A percentile compares a stretch with the other conserved stretches of the same genome.
These are phyloP conservation scores for Ctenochaetus hawaiiensis DNA, from an alignment of 2,797 vertebrate genomes.

Conservation along the genomic window DNA sequence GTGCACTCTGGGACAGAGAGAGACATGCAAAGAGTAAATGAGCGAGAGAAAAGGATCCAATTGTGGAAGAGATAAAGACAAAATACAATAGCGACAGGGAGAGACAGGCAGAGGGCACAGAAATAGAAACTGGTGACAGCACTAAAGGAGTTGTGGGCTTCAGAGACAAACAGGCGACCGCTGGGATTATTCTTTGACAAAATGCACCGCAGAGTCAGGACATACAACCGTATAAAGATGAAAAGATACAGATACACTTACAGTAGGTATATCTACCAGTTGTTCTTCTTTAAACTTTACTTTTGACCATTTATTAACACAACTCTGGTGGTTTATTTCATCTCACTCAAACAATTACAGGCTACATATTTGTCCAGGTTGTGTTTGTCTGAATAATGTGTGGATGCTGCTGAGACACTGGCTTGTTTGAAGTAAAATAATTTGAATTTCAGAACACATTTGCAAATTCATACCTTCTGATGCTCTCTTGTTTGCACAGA, in stretches of 20 bases:
- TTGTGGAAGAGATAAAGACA: constrained; percentile 68
- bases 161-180: constrained; percentile 20
- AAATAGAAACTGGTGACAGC: constrained; percentile 55
- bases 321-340: constrained; percentile 7
- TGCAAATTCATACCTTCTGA: constrained; percentile 18
- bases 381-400: constrained; percentile 17
- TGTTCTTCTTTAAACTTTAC: background rate
- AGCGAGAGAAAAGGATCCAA: constrained; percentile 63
- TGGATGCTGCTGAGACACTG: constrained; percentile 12
- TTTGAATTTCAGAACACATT: constrained; percentile 32
- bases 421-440: background rate
- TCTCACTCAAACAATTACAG: constrained; percentile 19
- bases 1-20: constrained; percentile 59
- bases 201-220: constrained; percentile 74
- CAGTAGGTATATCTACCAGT: constrained; percentile 71
- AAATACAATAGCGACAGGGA: constrained; percentile 74
- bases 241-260: constrained; percentile 65
- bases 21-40: constrained; percentile 57
- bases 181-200: constrained; percentile 40
- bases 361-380: constrained; percentile 21
- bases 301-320: constrained; percentile 15
- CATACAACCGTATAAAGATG: constrained; percentile 67
- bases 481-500: constrained; percentile 22
- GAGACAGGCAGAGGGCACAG: constrained; percentile 57
- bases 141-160: constrained; percentile 49